Conservation (phyloP, 2,888 invertebrate species). For the Eupeodes latifasciatus region DNA sequence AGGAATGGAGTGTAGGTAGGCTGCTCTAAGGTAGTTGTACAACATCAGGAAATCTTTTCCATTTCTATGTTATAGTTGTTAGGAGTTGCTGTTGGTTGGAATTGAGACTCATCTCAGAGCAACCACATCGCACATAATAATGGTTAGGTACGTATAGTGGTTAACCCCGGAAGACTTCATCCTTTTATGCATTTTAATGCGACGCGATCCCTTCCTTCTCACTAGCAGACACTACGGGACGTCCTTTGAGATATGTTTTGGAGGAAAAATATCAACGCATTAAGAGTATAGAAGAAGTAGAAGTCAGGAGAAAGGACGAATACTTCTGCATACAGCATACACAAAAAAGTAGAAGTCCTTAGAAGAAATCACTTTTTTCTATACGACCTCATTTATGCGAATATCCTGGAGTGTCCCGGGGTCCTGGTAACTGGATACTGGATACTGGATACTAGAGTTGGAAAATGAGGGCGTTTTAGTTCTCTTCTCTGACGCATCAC, state of each 20-base stretch:
- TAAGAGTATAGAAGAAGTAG: neutral
- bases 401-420: slow-evolving; percentile 58
- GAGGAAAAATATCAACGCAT: slow-evolving; percentile 41
- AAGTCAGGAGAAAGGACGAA: neutral
- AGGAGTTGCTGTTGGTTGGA: slow-evolving; percentile 21
- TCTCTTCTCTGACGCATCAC: slow-evolving; percentile 56
- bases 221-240: slow-evolving; percentile 31
- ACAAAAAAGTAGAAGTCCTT: slow-evolving; percentile 4
- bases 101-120: slow-evolving; percentile 23
- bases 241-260: slow-evolving; percentile 51
- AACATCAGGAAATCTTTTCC: slow-evolving; percentile 58
- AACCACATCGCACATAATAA: slow-evolving; percentile 25
- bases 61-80: slow-evolving; percentile 59
- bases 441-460: slow-evolving; percentile 16
- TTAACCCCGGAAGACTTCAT: slow-evolving; percentile 74
- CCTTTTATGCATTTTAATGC: slow-evolving; percentile 66
- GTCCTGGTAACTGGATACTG: too few relatives aligned
- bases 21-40: slow-evolving; percentile 24
- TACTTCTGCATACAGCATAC: neutral
- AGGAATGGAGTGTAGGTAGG: slow-evolving; percentile 8
- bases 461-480: slow-evolving; percentile 59
- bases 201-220: slow-evolving; percentile 40
- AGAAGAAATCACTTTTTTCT: slow-evolving; percentile 56
- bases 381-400: slow-evolving; percentile 66
- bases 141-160: slow-evolving; percentile 56